Evolutionary conservation across 2,797 vertebrate species (phyloP), one percentile per base, ranked within the genome.

Genomic region (Huso huso): DNA sequence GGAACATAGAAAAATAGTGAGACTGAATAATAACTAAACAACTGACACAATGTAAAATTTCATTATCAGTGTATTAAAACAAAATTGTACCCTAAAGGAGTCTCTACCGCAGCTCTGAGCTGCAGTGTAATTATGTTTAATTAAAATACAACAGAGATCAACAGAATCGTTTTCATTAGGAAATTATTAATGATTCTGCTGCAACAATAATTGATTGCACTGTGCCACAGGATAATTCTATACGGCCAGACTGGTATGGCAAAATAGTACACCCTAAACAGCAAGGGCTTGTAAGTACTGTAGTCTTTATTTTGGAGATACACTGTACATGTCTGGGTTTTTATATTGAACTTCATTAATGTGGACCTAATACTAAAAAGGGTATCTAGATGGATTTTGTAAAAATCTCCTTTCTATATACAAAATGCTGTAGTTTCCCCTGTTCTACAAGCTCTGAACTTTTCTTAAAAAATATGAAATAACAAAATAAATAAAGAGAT

Each of bases 181-280:
- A 61, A 67, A 62, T 67, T 61, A 18, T 61, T n/a, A 67, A 61
- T 37, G 59, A 67, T 67, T 64, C 90, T 89, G 88, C 92, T 90
- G 92, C 91, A 95, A 86, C 93, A 91, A 93, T 99, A 98, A 99
- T 97, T 98, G 95, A 98, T 97, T 97, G 94, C 92, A 87, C 88
- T 92, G 89, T 94, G 93, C 93, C 88, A 88, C 83, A 86, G 87
- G 91, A 94, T 93, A 91, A 90, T 83, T 85, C 70, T 12, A 80
- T 78, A 80, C 87, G 79, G 88, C 88, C 89, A 94, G 92, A 84
- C 83, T 86, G 89, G 82, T 87, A 78, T 78, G 87, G 75, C 70
- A 9, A 74, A 75, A 73, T 74, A 73, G 62, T 13, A 58, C 55
- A 58, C 55, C 7, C 55, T 11, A 13, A 58, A 58, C 55, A 58